Evolutionary conservation across 2,113 vertebrate genomes (phyloP), one percentile per base, ranked within the genome.

Genomic region (Mionectes macconnelli): DNA sequence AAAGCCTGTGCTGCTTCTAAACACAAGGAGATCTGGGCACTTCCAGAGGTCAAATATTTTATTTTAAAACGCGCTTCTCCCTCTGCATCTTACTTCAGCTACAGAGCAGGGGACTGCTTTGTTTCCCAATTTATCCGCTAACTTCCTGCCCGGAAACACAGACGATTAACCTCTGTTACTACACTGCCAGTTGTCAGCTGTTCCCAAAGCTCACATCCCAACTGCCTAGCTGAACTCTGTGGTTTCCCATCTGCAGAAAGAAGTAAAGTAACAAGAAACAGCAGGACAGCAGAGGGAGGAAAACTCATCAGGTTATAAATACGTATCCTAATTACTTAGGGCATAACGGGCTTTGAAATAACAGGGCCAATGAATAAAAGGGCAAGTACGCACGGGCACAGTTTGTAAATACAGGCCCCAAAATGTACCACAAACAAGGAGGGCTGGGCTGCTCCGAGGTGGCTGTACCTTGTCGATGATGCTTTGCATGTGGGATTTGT

Each of bases 401-500:
- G 33, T 6, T 24, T 50, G 13, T 28, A 59, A 73, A 47, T 13
- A 56, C 6, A 40, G 45, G 52, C 23, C 20, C 21, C 47, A 74
- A 52, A 6, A 50, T 12, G n/a, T 28, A 17, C 24, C 30, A 37
- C 12, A 72, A 70, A 67, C 27, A 60, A 69, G 45, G 19, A 3
- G 40, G 23, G n/a, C 20, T 16, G n/a, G 50, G 56, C 42, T 79
- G 77, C 31, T 15, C 39, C 56, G 3, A 94, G 92, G 76, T 94
- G 75, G 89, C 72, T 96, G 94, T 98, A 99, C 99, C 99, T 99
- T 99, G 98, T 99, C 99, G 57, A 99, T 99, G 94, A 99, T 99
- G 72, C 99, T 99, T 97, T 99, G 99, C 99, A 99, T 99, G 89
- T 99, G 99, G 75, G 99, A 99, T 97, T 99, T 99, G 96, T 99